These are phyloP conservation scores for Saccopteryx leptura DNA, from an alignment of 2,113 vertebrate species.

Conservation along the genomic window DNA sequence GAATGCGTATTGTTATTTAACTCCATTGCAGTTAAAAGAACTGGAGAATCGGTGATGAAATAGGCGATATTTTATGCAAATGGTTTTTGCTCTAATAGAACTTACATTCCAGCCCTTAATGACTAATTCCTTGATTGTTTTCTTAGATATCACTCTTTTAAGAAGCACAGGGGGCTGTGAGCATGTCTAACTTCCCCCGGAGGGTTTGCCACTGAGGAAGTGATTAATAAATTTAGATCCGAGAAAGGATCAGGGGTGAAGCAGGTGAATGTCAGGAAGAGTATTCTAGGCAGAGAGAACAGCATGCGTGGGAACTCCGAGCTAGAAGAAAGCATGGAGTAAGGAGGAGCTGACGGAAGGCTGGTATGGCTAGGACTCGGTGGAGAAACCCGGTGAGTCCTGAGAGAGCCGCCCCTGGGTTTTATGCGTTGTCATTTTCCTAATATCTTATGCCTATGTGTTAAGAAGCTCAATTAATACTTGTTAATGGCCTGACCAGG, in stretches of 20 bases:
- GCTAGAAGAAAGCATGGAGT: background rate
- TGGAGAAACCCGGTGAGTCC: background rate
- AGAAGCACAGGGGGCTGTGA: background rate
- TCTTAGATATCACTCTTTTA: background rate
- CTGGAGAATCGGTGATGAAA: background rate
- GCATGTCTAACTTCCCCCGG: background rate
- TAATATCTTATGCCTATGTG: background rate
- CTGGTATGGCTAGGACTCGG: background rate
- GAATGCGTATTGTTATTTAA: background rate
- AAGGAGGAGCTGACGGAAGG: background rate
- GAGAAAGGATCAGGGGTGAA: background rate
- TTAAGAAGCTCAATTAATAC: background rate
- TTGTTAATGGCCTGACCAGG: background rate
- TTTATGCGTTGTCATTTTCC: background rate
- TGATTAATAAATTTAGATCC: slow-evolving; percentile 15
- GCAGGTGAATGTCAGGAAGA: background rate
- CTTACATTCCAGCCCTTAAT: background rate
- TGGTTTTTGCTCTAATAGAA: background rate
- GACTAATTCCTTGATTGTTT: background rate
- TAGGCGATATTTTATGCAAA: background rate
- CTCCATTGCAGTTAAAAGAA: background rate
- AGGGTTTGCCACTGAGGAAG: background rate
- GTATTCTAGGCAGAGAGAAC: too few relatives aligned
- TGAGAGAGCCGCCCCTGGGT: background rate
- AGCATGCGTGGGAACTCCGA: background rate